Conservation (phyloP, 2,113 vertebrate genomes). For the Piaya cayana region DNA sequence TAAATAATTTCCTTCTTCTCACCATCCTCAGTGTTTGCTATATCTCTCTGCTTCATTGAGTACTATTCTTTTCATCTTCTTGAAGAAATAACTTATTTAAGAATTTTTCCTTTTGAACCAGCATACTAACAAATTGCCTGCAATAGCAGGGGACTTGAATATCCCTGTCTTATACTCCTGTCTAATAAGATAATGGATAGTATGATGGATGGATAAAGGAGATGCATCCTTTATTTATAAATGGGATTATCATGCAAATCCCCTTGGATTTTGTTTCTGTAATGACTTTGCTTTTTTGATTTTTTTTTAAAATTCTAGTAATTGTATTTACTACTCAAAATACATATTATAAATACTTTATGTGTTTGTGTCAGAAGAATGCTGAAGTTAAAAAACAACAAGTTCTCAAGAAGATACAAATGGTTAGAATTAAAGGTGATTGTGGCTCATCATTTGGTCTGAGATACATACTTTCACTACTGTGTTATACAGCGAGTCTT, state of each 20-base stretch:
- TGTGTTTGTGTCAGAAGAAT: not conserved
- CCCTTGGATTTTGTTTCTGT: not conserved
- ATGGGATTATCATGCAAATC: not conserved
- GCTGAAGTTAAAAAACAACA: not conserved
- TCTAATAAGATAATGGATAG: not conserved
- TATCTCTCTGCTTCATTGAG: not conserved
- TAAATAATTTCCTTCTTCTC: not conserved
- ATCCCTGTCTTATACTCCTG: not conserved
- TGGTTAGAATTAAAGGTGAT: not conserved
- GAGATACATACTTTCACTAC: not conserved
- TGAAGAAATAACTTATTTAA: not conserved
- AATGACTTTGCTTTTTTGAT: not conserved
- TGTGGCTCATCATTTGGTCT: not conserved
- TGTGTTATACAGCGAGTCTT: not conserved
- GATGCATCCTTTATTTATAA: not conserved
- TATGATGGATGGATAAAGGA: not conserved
- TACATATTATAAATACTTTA: not conserved
- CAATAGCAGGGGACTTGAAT: not conserved
- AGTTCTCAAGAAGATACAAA: not conserved
- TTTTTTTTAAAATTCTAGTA: not conserved
- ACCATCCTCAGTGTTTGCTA: not conserved
- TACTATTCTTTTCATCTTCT: not conserved
- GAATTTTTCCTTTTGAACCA: not conserved
- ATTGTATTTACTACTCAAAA: not conserved
- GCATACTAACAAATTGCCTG: not conserved